A percentile compares a stretch with the other conserved stretches of the same genome.
Evolutionary conservation across 2,888 invertebrate species (phyloP).

Genomic region (Netelia melanura): DNA sequence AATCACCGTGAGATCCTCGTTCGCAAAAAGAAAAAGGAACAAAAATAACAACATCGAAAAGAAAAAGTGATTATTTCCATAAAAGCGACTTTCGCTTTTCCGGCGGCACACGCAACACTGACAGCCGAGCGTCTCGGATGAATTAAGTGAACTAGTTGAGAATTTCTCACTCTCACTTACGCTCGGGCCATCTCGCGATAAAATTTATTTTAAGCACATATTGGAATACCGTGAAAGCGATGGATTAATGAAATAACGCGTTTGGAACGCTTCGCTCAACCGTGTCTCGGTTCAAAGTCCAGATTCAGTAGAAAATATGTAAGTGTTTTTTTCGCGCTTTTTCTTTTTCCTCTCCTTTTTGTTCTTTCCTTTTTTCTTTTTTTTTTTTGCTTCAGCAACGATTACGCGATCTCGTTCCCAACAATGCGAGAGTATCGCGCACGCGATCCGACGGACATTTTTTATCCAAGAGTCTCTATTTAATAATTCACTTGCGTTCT

Average conservation of each 20-base stretch:
- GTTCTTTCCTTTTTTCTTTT: slow-evolving; percentile 47
- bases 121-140: slow-evolving; percentile 40
- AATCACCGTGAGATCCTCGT: neutral
- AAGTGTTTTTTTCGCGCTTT: slow-evolving; percentile 25
- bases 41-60: neutral
- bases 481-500: slow-evolving; percentile 20
- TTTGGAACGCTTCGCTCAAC: slow-evolving; percentile 26
- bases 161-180: slow-evolving; percentile 25
- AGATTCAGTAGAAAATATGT: slow-evolving; percentile 18
- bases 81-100: slow-evolving; percentile 61
- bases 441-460: slow-evolving; percentile 41
- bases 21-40: neutral
- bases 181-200: neutral
- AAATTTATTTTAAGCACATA: neutral
- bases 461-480: slow-evolving; percentile 25
- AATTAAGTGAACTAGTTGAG: slow-evolving; percentile 35
- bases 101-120: slow-evolving; percentile 52
- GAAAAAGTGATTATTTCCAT: neutral
- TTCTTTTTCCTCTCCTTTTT: slow-evolving; percentile 32
- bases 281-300: slow-evolving; percentile 50
- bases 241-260: slow-evolving; percentile 4
- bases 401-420: slow-evolving; percentile 39
- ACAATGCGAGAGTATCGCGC: slow-evolving; percentile 52
- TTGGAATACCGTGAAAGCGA: slow-evolving; percentile 2
- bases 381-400: neutral